Percentiles rank a stretch among this genome's conserved stretches.
Evolutionary conservation across 2,888 invertebrate genomes (phyloP).

Genomic region (Minunthozetes semirufus): DNA sequence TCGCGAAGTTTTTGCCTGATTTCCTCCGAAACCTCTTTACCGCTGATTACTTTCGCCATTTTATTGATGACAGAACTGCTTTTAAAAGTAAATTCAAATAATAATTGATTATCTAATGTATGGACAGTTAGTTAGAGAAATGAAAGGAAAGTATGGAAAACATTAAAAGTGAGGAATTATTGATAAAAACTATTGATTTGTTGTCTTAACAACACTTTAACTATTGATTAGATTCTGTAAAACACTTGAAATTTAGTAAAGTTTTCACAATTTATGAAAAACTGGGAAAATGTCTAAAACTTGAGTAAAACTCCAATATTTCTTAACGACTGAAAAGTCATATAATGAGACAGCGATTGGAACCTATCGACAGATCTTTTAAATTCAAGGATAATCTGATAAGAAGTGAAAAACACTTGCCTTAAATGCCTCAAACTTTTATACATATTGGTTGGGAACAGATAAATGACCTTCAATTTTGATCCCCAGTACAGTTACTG

Average conservation of each 20-base stretch:
- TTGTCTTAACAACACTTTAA: too few relatives aligned
- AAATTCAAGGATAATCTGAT: slow-evolving; percentile 10
- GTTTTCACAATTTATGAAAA: too few relatives aligned
- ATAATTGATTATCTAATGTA: not conserved
- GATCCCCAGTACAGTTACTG: too few relatives aligned
- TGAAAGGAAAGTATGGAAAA: not conserved
- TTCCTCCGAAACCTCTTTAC: slow-evolving; percentile 39
- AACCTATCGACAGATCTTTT: not conserved
- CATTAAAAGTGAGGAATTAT: too few relatives aligned
- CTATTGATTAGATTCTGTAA: too few relatives aligned
- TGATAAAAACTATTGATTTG: too few relatives aligned
- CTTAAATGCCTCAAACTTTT: not conserved
- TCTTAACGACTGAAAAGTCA: not conserved
- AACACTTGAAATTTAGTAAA: too few relatives aligned
- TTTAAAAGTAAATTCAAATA: not conserved
- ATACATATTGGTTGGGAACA: not conserved
- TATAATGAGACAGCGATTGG: not conserved
- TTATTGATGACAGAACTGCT: not conserved
- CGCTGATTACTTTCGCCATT: slow-evolving; percentile 39
- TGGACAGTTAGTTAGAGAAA: not conserved
- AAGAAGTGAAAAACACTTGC: not conserved
- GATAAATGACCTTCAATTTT: not conserved
- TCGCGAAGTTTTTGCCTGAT: slow-evolving; percentile 32
- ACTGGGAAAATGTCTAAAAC: too few relatives aligned
- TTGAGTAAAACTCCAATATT: not conserved